Conservation (phyloP, 2,797 vertebrate species). For the Gymnothorax reevesii region DNA sequence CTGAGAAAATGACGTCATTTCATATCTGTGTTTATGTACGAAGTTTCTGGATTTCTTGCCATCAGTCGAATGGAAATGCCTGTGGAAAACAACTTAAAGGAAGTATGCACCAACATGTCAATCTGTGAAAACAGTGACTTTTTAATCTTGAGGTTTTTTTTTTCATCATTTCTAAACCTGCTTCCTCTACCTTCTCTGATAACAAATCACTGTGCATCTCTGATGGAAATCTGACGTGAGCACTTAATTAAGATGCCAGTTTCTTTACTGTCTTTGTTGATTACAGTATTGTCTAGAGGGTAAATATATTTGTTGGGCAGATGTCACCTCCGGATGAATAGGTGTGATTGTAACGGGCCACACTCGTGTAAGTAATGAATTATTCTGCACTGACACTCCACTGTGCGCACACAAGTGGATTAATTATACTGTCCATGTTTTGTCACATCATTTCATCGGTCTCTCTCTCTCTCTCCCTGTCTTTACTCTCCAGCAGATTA, state of each 20-base stretch:
- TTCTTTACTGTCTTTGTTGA: neutral
- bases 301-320: conserved; percentile 10
- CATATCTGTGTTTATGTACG: neutral
- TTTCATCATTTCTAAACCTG: neutral
- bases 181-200: neutral
- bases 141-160: conserved; percentile 8
- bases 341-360: conserved; percentile 9
- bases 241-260: neutral
- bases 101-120: conserved; percentile 1
- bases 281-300: conserved; percentile 28
- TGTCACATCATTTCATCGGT: conserved; percentile 25
- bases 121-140: neutral
- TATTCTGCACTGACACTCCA: conserved; percentile 2
- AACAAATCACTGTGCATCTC: neutral
- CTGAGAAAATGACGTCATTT: neutral
- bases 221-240: conserved; percentile 22
- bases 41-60: neutral
- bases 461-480: conserved; percentile 9
- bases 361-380: conserved; percentile 14
- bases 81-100: neutral
- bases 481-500: conserved; percentile 23
- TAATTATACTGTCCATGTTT: conserved; percentile 32
- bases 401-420: conserved; percentile 9
- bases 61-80: neutral
- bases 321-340: conserved; percentile 22